A percentile compares a stretch with the other conserved stretches of the same genome.
Conservation (phyloP, 2,113 vertebrate species). For the Menidia beryllina region DNA sequence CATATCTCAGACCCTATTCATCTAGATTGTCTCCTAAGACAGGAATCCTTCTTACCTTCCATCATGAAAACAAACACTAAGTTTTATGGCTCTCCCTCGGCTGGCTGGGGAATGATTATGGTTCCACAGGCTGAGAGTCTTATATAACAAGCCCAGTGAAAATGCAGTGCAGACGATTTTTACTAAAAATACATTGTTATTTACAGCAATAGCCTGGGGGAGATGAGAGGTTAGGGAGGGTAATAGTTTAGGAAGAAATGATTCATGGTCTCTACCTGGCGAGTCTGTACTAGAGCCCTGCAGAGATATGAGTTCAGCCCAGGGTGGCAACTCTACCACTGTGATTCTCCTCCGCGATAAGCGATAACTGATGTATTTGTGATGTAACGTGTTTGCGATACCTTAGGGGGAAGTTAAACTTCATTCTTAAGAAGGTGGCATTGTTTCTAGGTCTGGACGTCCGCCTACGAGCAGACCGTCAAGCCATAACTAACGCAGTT, state of each 20-base stretch:
- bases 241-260: conserved; percentile 62
- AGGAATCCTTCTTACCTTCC: conserved; percentile 39
- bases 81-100: conserved; percentile 48
- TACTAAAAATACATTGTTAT: conserved; percentile 67
- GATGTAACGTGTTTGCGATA: conserved; percentile 14
- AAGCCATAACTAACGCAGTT: too few species aligned
- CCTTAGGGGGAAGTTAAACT: background rate
- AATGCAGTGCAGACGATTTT: conserved; percentile 60
- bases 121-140: conserved; percentile 56
- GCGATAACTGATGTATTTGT: conserved; percentile 27
- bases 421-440: background rate
- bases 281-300: conserved; percentile 30
- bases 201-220: conserved; percentile 58
- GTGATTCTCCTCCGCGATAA: conserved; percentile 14
- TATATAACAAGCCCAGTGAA: conserved; percentile 56
- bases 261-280: conserved; percentile 58
- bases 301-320: conserved; percentile 39
- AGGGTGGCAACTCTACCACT: background rate
- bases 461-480: too few species aligned
- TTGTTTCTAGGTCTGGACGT: background rate
- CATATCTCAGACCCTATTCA: conserved; percentile 40
- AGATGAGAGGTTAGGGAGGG: conserved; percentile 40
- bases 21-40: conserved; percentile 32
- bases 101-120: conserved; percentile 53
- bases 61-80: conserved; percentile 57